Evolutionary conservation across 2,888 invertebrate genomes (phyloP).

Genomic region (Tipula unca): DNA sequence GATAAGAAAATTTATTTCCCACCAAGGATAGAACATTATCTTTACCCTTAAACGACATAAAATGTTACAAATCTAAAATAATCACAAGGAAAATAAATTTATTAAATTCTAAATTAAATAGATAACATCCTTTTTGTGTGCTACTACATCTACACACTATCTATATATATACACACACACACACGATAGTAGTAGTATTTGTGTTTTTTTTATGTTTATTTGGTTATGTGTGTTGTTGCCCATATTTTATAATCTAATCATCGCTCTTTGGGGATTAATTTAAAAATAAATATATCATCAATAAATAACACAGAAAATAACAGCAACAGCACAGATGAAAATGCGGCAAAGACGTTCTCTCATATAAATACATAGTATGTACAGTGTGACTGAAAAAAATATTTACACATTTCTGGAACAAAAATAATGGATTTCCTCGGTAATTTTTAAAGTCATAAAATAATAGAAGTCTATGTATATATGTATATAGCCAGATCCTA

Average conservation of each 20-base stretch:
- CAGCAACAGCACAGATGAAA: neutral
- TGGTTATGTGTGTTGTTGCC: neutral
- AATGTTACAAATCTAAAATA: neutral
- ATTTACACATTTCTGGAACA: too few relatives aligned
- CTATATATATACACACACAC: neutral
- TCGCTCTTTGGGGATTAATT: neutral
- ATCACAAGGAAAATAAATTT: conserved; percentile 8
- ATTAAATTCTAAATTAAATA: conserved; percentile 14
- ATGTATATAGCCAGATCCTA: neutral
- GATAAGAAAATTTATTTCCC: neutral
- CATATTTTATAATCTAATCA: conserved; percentile 2
- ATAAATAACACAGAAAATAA: neutral
- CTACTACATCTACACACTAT: too few relatives aligned
- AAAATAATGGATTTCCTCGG: neutral
- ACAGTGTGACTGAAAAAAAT: neutral
- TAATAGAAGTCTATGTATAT: too few relatives aligned
- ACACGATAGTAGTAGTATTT: neutral
- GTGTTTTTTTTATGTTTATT: neutral
- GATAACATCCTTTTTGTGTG: neutral
- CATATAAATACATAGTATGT: neutral
- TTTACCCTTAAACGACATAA: neutral
- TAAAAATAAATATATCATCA: neutral
- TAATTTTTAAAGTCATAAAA: neutral
- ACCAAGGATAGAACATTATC: neutral
- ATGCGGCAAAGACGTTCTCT: neutral